phyloP scores from a whole-genome alignment of 2,888 invertebrate genomes.

The Melipona beecheii region DNA sequence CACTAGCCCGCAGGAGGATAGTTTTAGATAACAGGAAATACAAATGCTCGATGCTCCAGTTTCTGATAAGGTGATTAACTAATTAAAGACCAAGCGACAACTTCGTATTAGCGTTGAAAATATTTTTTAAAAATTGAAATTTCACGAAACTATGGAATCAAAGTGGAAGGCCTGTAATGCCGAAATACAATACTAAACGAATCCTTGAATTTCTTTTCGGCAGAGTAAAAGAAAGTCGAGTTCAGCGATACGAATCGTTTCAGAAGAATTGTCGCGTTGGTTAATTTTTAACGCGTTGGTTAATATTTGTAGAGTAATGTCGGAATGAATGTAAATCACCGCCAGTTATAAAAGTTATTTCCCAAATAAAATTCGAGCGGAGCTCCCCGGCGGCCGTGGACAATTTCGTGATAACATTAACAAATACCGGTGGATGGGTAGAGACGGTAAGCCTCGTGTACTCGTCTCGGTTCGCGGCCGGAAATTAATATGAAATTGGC shows the following conservation, averaged over 20 bases:
- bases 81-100: too few species aligned
- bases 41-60: not conserved
- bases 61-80: not conserved
- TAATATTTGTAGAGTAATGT: too few species aligned
- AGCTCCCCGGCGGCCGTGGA: slow-evolving; percentile 62
- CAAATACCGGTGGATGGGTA: slow-evolving; percentile 58
- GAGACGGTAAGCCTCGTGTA: slow-evolving; percentile 46
- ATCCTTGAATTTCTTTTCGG: too few species aligned
- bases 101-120: too few species aligned
- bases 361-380: slow-evolving; percentile 62
- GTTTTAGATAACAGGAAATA: not conserved
- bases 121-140: too few species aligned
- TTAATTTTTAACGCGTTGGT: too few species aligned
- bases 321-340: too few species aligned
- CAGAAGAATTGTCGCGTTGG: not conserved
- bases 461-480: slow-evolving; percentile 53
- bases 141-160: too few species aligned
- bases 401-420: slow-evolving; percentile 72
- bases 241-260: not conserved
- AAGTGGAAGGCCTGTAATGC: too few species aligned
- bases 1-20: not conserved
- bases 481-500: slow-evolving; percentile 76
- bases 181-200: too few species aligned
- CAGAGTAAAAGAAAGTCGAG: too few species aligned
- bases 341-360: too few species aligned